Conservation (phyloP, 2,888 invertebrate species). For the Kuschelorhynchus macadamiae region DNA sequence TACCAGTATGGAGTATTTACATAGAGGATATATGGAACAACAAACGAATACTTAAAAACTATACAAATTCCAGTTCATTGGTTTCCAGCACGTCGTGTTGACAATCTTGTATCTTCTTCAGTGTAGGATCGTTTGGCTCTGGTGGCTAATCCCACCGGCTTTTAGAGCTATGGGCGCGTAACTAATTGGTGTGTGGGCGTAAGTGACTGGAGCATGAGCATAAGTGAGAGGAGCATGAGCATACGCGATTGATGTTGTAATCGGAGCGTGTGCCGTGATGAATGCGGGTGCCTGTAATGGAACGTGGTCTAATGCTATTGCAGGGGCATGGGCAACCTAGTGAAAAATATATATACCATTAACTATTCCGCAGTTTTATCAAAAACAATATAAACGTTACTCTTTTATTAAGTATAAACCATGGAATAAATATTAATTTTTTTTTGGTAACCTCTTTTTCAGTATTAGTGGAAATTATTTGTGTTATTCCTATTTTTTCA, state of each 20-base stretch:
- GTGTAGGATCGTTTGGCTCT: slow-evolving; percentile 39
- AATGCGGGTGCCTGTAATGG: slow-evolving; percentile 25
- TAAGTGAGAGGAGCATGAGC: slow-evolving; percentile 52
- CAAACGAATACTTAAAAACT: background rate
- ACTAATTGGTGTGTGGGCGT: slow-evolving; percentile 41
- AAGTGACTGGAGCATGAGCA: slow-evolving; percentile 10
- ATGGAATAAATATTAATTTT: too few species aligned
- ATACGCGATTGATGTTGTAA: slow-evolving; percentile 36
- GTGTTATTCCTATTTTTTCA: too few species aligned
- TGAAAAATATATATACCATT: too few species aligned
- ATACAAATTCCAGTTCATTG: slow-evolving; percentile 6
- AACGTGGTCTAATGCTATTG: slow-evolving; percentile 19
- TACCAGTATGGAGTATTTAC: slow-evolving; percentile 41
- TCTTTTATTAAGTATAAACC: too few species aligned
- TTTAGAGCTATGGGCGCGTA: slow-evolving; percentile 45
- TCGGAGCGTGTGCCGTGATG: slow-evolving; percentile 43
- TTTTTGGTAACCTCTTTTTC: too few species aligned
- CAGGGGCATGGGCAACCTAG: slow-evolving; percentile 46
- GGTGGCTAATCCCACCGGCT: slow-evolving; percentile 35
- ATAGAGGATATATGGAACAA: slow-evolving; percentile 26
- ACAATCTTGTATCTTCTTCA: slow-evolving; percentile 9
- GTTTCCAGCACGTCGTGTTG: slow-evolving; percentile 6
- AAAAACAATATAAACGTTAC: background rate
- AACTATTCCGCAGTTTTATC: too few species aligned
- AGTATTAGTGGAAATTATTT: too few species aligned